A percentile compares a stretch with the other conserved stretches of the same genome.
phyloP scores from a whole-genome alignment of 2,888 invertebrate genomes.

The Hoplodrina blanda region DNA sequence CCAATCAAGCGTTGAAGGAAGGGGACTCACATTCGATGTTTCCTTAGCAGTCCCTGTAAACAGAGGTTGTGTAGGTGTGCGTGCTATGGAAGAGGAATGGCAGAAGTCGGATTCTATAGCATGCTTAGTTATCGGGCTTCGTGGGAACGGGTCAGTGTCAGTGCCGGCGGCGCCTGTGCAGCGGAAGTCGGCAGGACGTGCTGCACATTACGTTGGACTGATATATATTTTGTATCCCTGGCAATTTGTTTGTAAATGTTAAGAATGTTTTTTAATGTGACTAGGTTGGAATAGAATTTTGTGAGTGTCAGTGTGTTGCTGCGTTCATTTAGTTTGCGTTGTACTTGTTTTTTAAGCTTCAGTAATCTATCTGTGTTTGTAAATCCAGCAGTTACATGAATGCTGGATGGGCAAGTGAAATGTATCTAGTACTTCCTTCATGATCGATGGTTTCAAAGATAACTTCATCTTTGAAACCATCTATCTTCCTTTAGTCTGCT shows the following conservation, averaged over 20 bases:
- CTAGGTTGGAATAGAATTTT: constrained; percentile 27
- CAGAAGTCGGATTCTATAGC: constrained; percentile 33
- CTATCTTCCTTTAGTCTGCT: background rate
- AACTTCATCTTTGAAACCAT: constrained; percentile 2
- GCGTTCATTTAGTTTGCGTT: background rate
- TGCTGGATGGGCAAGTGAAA: background rate
- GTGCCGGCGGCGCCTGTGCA: constrained; percentile 73
- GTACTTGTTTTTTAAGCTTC: background rate
- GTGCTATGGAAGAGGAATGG: constrained; percentile 5
- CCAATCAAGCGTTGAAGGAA: background rate
- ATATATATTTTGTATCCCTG: constrained; percentile 59
- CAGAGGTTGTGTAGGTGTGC: background rate
- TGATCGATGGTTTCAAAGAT: too few relatives aligned
- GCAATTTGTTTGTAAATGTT: constrained; percentile 49
- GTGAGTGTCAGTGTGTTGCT: background rate
- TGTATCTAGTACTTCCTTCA: background rate
- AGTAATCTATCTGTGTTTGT: background rate
- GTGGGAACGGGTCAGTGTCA: constrained; percentile 81
- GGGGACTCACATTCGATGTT: background rate
- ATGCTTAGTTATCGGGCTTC: constrained; percentile 56
- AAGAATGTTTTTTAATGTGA: constrained; percentile 45
- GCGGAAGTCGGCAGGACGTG: constrained; percentile 79
- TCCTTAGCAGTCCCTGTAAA: background rate
- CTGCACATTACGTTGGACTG: constrained; percentile 63
- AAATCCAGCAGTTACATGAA: background rate